These are phyloP conservation scores for Ranitomeya imitator DNA, from an alignment of 2,113 vertebrate genomes.

Conservation along the genomic window DNA sequence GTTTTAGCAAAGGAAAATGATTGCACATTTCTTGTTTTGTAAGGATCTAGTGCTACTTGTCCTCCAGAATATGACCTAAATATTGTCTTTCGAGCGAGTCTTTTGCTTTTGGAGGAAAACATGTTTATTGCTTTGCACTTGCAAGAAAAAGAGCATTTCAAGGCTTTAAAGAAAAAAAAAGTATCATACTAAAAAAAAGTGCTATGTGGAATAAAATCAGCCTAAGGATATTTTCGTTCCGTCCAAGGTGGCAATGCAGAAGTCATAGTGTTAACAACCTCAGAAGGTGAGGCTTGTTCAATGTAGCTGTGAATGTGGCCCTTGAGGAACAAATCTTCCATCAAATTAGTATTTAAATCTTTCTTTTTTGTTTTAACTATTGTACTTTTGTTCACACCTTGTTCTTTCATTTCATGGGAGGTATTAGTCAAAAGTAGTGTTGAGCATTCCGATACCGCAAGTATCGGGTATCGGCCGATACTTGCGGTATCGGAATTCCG, in stretches of 20 bases:
- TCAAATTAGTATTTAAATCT: too few relatives aligned
- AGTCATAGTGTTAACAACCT: background rate
- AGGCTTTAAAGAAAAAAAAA: background rate
- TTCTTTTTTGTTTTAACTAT: too few relatives aligned
- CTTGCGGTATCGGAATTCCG: too few relatives aligned
- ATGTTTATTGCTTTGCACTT: background rate
- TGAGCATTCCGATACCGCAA: too few relatives aligned
- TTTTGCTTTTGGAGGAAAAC: background rate
- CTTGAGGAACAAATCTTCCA: background rate
- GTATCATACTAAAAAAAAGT: background rate
- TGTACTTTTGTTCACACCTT: too few relatives aligned
- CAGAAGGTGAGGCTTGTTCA: background rate
- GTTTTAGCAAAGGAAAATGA: background rate
- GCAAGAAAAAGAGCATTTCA: background rate
- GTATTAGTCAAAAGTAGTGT: too few relatives aligned
- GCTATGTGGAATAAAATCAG: background rate
- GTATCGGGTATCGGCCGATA: too few relatives aligned
- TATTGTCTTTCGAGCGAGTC: background rate
- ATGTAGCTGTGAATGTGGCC: background rate
- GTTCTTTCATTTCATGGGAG: background rate
- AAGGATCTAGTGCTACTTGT: background rate
- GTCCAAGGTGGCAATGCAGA: background rate
- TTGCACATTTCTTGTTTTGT: background rate
- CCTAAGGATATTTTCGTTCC: background rate
- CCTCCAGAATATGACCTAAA: background rate